Base-by-base conservation (phyloP, 2,888 invertebrate species). In the Nomada lathburiana region DNA sequence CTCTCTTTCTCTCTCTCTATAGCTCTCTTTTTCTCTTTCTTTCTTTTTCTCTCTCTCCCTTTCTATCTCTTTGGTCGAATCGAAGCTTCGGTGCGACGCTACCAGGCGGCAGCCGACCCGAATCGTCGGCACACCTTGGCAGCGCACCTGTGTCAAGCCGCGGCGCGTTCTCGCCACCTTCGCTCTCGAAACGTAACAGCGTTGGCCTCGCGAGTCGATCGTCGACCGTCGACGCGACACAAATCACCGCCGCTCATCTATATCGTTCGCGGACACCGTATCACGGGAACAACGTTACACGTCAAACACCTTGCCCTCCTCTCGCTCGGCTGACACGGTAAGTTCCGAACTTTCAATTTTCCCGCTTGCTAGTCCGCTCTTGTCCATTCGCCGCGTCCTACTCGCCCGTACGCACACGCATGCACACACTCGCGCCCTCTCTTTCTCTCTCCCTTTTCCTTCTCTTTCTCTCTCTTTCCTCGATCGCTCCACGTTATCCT, bases 61-160 rank as follows among this genome's bases (percentile, higher is more conserved):
- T 23, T 20, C 62, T 72, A 75, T 75, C 69, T 20, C 20, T 23
- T 18, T 47, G 78, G 69, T 71, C 50, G 87, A 88, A 89, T 88
- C 86, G 87, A 83, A 89, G 90, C 85, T 92, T 92, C 90, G 85
- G 81, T 29, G 62, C 76, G 68, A 77, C 87, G 90, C 91, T 90
- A 92, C 92, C 87, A 93, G 93, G 89, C 91, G 92, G 92, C 92
- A 90, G 88, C 85, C 83, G 82, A 59, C 69, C 68, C 76, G 89
- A 84, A 79, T 84, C 82, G 76, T 72, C 79, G 80, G 55, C 78
- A 73, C 81, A 89, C 86, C 88, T 89, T 89, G 89, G 87, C 88
- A 86, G 86, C 89, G 87, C 91, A 91, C 91, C 92, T 92, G 92
- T 92, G 92, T 92, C 92, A 92, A 92, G 92, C 90, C 89, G 88